Evolutionary conservation across 2,888 invertebrate species (phyloP), one percentile per base, ranked within the genome.

Genomic region (Synanthedon vespiformis): DNA sequence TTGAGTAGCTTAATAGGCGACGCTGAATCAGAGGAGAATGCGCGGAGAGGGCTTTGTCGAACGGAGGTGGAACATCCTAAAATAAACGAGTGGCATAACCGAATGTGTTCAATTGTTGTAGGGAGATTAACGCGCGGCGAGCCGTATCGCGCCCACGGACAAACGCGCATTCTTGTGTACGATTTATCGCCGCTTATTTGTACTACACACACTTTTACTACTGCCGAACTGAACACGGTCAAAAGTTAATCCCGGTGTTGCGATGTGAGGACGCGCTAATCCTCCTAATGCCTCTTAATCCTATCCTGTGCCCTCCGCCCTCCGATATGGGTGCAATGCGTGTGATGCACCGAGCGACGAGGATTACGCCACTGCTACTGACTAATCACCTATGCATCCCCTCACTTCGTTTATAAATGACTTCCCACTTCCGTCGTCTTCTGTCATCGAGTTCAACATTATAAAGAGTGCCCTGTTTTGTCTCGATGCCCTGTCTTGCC

Each of bases 161-260:
- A 65, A 65, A 65, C 61, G 61, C 63, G 74, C 75, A 76, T 77
- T 76, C 70, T 63, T 55, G 58, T 55, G 58, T 58, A 64, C 57
- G 65, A 77, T 77, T 76, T 76, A 79, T 75, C 60, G 69, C 58
- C 59, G 66, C 67, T 65, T 67, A 70, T 69, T 68, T 67, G 68
- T 65, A 66, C 64, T 59, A 60, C 59, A 58, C 53, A 58, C 40
- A 57, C 40, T 22, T 22, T 22, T 3, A 74, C 77, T 78, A 53
- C 53, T 49, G 56, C 10, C 34, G 54, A 54, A 50, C 48, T 49
- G 40, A 48, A 50, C 51, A 51, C 55, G 34, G 34, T 34, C 34
- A 34, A 34, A 34, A 34, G 34, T 10, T 34, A 34, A 34, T 34
- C 34, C 34, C 34, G 34, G 8, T 10, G 10, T 34, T 34, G 34